Base-by-base conservation (phyloP, 2,797 vertebrate species). In the Ispidina lecontei region DNA sequence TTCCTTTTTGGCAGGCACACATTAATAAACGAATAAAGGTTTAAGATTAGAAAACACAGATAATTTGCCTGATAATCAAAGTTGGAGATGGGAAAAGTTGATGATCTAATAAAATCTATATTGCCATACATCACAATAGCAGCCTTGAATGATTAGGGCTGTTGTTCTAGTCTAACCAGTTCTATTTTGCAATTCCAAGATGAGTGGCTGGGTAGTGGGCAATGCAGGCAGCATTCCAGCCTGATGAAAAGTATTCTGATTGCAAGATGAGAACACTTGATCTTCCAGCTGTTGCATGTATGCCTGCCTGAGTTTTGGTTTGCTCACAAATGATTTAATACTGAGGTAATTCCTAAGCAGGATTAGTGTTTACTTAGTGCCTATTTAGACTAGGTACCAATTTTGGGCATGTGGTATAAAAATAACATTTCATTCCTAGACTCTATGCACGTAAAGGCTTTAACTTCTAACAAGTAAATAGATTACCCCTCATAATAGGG, bases 211-310 rank as follows among this genome's bases (percentile, higher is more conserved):
- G 12, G n/a, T 41, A 79, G 49, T 35, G 75, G 33, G 71, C 67
- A 92, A 46, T 88, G 63, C 52, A 75, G 54, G 49, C 41, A 46
- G 28, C 78, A 90, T 95, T 96, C 84, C 64, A 68, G 39, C 64
- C 47, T 56, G 51, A n/a, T 80, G 78, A 82, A 51, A 81, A 70
- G 49, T 47, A 8, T 68, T 85, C 41, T 37, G 26, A 41, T 22
- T 84, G 78, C 37, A 51, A 44, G 69, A 43, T 4, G 44, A 79
- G 81, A 95, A 35, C 58, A 33, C 25, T 86, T 89, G 77, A 54
- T 58, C 71, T 87, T 23, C 31, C 22, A 77, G 41, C 14, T 71
- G 21, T 43, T 83, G 43, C 11, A 3, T 56, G 41, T 69, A 6
- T 70, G 26, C 49, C 12, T 80, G 46, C 26, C 19, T 51, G 49